Percentiles rank a stretch among this genome's conserved stretches.
Conservation (phyloP, 2,888 invertebrate species). For the Stenolophus ochropezus region DNA sequence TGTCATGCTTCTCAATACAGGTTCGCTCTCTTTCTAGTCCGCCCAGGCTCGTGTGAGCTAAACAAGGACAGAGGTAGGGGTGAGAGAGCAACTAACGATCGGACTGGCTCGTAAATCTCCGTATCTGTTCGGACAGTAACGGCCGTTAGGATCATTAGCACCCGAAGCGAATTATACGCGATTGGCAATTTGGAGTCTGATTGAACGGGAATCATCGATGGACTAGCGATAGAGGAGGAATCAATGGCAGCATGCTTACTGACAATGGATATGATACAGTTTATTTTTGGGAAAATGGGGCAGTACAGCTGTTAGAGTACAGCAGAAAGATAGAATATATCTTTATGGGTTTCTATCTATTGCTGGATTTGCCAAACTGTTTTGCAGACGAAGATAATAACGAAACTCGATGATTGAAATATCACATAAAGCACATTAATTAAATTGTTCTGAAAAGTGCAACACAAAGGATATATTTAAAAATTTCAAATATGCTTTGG, state of each 20-base stretch:
- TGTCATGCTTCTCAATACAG: conserved; percentile 7
- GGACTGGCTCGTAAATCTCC: conserved; percentile 50
- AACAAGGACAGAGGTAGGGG: neutral
- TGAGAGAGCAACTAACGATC: conserved; percentile 39
- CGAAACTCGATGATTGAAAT: no score
- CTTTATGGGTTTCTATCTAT: no score
- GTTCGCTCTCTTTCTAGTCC: neutral
- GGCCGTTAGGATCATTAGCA: conserved; percentile 49
- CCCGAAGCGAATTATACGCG: conserved; percentile 26
- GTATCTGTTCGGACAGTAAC: conserved; percentile 51
- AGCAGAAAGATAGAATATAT: no score
- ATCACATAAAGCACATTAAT: no score
- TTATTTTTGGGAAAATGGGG: neutral
- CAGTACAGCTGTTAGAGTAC: no score
- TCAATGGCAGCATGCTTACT: neutral
- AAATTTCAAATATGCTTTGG: no score
- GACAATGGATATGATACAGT: neutral
- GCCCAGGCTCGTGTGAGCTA: neutral
- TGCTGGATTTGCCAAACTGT: no score
- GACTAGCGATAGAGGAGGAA: neutral
- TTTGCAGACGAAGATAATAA: no score
- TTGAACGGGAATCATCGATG: conserved; percentile 17
- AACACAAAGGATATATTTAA: no score
- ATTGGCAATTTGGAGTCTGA: conserved; percentile 45
- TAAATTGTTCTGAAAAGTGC: no score